Evolutionary conservation across 2,113 vertebrate species (phyloP).

Genomic region (Melanerpes aurifrons): DNA sequence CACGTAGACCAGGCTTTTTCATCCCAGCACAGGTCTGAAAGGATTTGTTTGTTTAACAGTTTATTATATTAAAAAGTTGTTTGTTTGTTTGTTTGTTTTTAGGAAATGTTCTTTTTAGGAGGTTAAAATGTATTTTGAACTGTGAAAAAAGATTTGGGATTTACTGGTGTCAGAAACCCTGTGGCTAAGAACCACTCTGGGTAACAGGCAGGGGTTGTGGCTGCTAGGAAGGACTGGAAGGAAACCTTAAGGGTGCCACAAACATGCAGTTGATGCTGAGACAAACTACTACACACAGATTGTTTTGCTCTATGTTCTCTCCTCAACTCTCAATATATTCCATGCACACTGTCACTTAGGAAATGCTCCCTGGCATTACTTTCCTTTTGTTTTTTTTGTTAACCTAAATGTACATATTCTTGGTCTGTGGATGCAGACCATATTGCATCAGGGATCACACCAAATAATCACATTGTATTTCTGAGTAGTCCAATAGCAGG

Average conservation of each 20-base stretch:
- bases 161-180: neutral
- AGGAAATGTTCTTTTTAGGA: neutral
- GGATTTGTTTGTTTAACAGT: neutral
- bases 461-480: neutral
- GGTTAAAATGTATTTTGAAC: neutral
- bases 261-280: neutral
- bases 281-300: neutral
- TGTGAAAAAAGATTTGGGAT: neutral
- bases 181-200: neutral
- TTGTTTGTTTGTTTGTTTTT: neutral
- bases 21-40: neutral
- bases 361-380: neutral
- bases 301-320: neutral
- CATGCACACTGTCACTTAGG: neutral
- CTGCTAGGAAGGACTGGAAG: neutral
- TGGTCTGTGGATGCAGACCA: neutral
- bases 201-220: fast-evolving
- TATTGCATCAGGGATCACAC: neutral
- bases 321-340: neutral
- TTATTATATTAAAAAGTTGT: neutral
- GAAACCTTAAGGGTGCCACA: neutral
- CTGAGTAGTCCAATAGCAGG: neutral
- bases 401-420: neutral
- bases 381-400: neutral
- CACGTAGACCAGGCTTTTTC: neutral